A percentile compares a stretch with the other conserved stretches of the same genome.
Evolutionary conservation across 2,113 vertebrate species (phyloP).

Genomic region (Zapus hudsonius): DNA sequence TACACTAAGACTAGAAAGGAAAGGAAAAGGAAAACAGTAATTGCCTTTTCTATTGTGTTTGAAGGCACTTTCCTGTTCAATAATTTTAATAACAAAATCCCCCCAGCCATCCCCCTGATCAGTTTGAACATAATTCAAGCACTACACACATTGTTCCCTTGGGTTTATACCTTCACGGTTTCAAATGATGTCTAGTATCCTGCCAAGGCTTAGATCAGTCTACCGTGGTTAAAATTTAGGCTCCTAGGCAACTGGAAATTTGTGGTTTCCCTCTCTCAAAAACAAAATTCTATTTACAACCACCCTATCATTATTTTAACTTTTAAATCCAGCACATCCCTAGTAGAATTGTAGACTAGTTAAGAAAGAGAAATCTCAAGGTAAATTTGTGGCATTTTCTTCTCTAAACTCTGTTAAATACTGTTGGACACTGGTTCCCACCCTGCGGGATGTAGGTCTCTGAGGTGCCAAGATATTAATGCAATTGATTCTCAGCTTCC

Average conservation of each 20-base stretch:
- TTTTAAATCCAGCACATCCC: conserved; percentile 36
- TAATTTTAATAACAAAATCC: conserved; percentile 70
- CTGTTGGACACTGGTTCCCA: not conserved
- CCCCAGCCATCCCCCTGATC: not conserved
- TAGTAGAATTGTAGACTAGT: conserved; percentile 53
- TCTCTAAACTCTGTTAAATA: conserved; percentile 32
- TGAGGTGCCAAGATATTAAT: not conserved
- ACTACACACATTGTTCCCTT: conserved; percentile 52
- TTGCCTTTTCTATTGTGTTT: conserved; percentile 57
- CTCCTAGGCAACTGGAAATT: conserved; percentile 56
- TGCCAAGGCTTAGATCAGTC: conserved; percentile 57
- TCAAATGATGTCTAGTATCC: conserved; percentile 55
- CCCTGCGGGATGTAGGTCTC: not conserved
- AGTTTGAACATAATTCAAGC: conserved; percentile 62
- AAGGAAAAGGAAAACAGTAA: conserved; percentile 61
- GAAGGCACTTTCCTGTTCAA: conserved; percentile 64
- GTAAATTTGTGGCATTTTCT: conserved; percentile 52
- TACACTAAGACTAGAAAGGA: conserved; percentile 27
- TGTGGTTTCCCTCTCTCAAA: conserved; percentile 49
- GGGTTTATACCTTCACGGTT: conserved; percentile 46
- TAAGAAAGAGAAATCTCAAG: conserved; percentile 46
- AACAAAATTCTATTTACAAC: conserved; percentile 40
- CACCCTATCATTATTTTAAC: conserved; percentile 54
- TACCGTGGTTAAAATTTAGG: conserved; percentile 48
- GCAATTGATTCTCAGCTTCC: not conserved